phyloP scores from a whole-genome alignment of 2,888 invertebrate species.

The Allophyes oxyacanthae region DNA sequence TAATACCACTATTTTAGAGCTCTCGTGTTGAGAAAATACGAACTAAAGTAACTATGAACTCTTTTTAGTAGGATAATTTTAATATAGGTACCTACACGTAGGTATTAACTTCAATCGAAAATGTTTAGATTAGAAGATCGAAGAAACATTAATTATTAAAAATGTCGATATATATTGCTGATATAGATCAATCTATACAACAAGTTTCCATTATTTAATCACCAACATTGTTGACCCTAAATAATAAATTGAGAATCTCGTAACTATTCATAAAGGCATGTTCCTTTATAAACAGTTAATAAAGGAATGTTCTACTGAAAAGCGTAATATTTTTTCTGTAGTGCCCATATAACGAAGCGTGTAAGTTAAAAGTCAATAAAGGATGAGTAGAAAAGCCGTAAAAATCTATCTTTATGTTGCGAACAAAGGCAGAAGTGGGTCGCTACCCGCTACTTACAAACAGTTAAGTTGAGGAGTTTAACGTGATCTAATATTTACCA shows the following conservation, averaged over 20 bases:
- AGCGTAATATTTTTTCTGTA: slow-evolving; percentile 11
- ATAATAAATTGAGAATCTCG: neutral
- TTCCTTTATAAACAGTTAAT: neutral
- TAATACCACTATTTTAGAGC: slow-evolving; percentile 44
- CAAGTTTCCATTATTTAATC: too few relatives aligned
- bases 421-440: slow-evolving; percentile 49
- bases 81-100: too few relatives aligned
- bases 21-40: slow-evolving; percentile 39
- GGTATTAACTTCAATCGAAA: too few relatives aligned
- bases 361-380: slow-evolving; percentile 53
- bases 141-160: too few relatives aligned
- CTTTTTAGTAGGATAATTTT: neutral
- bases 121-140: too few relatives aligned
- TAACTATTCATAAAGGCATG: neutral
- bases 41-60: slow-evolving; percentile 7
- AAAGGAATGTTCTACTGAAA: neutral
- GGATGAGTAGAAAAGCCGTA: slow-evolving; percentile 46
- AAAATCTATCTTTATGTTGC: slow-evolving; percentile 52
- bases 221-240: too few relatives aligned
- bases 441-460: slow-evolving; percentile 40
- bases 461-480: slow-evolving; percentile 50
- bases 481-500: slow-evolving; percentile 54
- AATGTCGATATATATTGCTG: too few relatives aligned
- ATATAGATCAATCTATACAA: too few relatives aligned
- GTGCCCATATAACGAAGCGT: slow-evolving; percentile 16